Base-by-base conservation (phyloP, 2,888 invertebrate genomes). In the Acrocyrtus sp. region DNA sequence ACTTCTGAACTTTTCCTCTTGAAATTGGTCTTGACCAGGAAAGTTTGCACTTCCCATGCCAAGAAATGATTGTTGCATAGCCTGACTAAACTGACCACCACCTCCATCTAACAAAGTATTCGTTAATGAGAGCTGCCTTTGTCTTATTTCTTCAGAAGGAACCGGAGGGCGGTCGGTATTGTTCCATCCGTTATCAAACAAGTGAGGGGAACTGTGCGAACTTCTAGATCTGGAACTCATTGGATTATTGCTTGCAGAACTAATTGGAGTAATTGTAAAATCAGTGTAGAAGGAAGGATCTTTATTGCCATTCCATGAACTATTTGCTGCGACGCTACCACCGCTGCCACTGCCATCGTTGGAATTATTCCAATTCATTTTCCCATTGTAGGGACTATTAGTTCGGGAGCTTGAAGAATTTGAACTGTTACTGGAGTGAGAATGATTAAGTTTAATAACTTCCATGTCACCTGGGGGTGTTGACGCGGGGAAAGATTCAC, bases 271-370 rank as follows among this genome's bases (percentile, higher is more conserved):
- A 15, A 74, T 61, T 1, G 69, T 74, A 19, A 74, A 74, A 51
- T 74, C 74, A 27, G 69, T 74, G 45, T 69, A 74, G 34, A 70
- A 74, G 3, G 74, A 53, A 22, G 69, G 29, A 39, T 66, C 62
- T 12, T 56, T 45, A n/a, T 22, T 21, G 10, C 21, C 43, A 34
- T 15, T 15, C 6, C 21, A 4, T 8, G 19, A 22, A 27, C 10
- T 4, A 27, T 26, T 8, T 27, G 26, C 51, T 17, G 26, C 27
- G 17, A n/a, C 27, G 26, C 26, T 17, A n/a, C 26, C 12, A 22
- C 50, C 22, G 3, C 43, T 12, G 17, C 17, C 39, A 15, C 10
- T 54, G 8, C 24, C 54, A 15, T 61, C 61, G 26, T 39, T 69
- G 2, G 61, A 47, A 29, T 62, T 70, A 41, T 34, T 70, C 56